Percentiles rank a stretch among this genome's conserved stretches.
phyloP scores from a whole-genome alignment of 2,797 vertebrate species.

The Scleropages formosus region DNA sequence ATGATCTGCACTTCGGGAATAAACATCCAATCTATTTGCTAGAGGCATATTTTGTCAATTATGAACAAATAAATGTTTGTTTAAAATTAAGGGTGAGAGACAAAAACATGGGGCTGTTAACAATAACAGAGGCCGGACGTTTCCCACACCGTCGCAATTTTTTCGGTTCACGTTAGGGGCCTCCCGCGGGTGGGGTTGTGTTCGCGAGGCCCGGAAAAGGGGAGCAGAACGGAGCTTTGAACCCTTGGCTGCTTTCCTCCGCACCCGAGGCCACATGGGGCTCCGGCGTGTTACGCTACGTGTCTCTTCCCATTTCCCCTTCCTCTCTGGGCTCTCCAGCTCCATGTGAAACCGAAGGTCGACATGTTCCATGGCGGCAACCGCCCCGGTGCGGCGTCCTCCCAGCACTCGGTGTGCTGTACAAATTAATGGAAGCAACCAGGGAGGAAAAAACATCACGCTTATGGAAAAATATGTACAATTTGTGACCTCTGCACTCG shows the following conservation, averaged over 20 bases:
- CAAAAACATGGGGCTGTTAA: conserved; percentile 21
- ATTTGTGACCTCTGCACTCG: not conserved
- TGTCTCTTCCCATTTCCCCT: conserved; percentile 1
- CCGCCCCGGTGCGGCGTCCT: not conserved
- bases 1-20: not conserved
- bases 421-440: not conserved
- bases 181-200: not conserved
- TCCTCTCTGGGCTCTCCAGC: not conserved
- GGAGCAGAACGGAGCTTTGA: not conserved
- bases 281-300: not conserved
- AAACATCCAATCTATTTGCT: conserved; percentile 16
- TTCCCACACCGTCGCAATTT: conserved; percentile 36
- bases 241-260: too few species aligned
- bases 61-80: conserved; percentile 15
- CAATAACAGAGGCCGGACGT: not conserved
- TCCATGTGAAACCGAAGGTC: not conserved
- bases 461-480: not conserved
- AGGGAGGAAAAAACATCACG: not conserved
- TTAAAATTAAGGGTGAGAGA: conserved; percentile 7
- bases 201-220: not conserved
- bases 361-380: too few species aligned
- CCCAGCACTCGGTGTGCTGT: not conserved
- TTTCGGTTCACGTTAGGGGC: conserved; percentile 36
- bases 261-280: not conserved
- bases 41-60: conserved; percentile 17